A percentile compares a stretch with the other conserved stretches of the same genome.
Conservation (phyloP, 1,140 invertebrate species). For the Drosophila mauritiana region DNA sequence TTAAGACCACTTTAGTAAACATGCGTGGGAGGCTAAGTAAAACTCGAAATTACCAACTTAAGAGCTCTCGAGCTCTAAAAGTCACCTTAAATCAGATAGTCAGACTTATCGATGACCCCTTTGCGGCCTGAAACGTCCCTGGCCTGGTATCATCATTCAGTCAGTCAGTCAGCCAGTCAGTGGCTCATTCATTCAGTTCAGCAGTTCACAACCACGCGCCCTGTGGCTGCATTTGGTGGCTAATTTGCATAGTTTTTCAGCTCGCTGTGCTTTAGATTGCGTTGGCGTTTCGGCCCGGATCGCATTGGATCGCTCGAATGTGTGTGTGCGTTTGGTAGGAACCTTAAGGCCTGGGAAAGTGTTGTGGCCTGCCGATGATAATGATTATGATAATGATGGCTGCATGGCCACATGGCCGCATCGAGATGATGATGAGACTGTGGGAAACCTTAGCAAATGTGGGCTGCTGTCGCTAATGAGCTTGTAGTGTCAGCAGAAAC, state of each 20-base stretch:
- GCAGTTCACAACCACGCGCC: conserved; percentile 51
- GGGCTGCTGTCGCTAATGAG: conserved; percentile 73
- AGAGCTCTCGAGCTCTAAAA: not conserved
- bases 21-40: not conserved
- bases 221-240: conserved; percentile 67
- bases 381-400: conserved; percentile 24
- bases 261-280: conserved; percentile 42
- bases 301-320: conserved; percentile 10
- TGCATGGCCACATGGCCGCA: conserved; percentile 8
- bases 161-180: conserved; percentile 9
- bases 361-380: conserved; percentile 50
- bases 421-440: conserved; percentile 71
- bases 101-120: conserved; percentile 3
- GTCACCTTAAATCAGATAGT: not conserved
- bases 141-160: conserved; percentile 31
- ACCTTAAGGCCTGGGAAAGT: conserved; percentile 71
- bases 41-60: not conserved
- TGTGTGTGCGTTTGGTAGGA: conserved; percentile 16
- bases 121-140: conserved; percentile 37
- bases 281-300: conserved; percentile 65
- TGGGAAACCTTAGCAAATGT: conserved; percentile 79
- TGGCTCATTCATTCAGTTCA: conserved; percentile 44
- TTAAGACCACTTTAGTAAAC: not conserved
- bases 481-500: conserved; percentile 66
- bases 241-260: conserved; percentile 76